Base-by-base conservation (phyloP, 2,888 invertebrate species). In the Teinopalpus imperialis region DNA sequence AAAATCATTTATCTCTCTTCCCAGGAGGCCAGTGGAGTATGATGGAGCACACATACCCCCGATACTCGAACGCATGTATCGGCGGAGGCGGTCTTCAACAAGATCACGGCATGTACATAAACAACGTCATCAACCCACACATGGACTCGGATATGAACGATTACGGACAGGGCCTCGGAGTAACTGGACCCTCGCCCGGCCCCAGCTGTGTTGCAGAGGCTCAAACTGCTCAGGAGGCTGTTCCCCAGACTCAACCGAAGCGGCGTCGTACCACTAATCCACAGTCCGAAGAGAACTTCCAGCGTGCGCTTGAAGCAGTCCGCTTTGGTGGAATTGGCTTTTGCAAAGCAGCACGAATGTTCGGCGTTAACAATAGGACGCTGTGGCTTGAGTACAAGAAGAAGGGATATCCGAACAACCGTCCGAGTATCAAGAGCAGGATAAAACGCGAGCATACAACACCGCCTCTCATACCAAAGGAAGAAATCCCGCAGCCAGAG, bases 21-120 rank as follows among this genome's bases (percentile, higher is more conserved):
- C 91, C 93, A 94, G 94, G 94, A 91, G 92, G 94, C 89, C 94
- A 94, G 90, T 95, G 95, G 95, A 93, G 93, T 85, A 93, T 94
- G 90, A 92, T 94, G 92, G 94, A 95, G 90, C 93, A 94, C 83
- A 91, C 92, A 74, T 94, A 94, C 85, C 91, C 94, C 75, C 92
- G 94, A 77, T 94, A 93, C 89, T 90, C 92, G 75, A 90, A 90
- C 77, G 85, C 93, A 68, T 91, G 93, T 76, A 90, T 92, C 81
- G 92, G 92, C 72, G 65, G 65, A 42, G 78, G 83, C 65, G 81
- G 83, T 72, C 82, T 91, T 71, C 83, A 90, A 75, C 86, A 89
- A 59, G 83, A 92, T 60, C 89, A 90, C 27, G 79, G 88, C 60
- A 89, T 92, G 75, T 90, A 91, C 70, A 89, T 91, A 69, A 90